Evolutionary conservation across 2,888 invertebrate genomes (phyloP).

Genomic region (Eristalinus aeneus): DNA sequence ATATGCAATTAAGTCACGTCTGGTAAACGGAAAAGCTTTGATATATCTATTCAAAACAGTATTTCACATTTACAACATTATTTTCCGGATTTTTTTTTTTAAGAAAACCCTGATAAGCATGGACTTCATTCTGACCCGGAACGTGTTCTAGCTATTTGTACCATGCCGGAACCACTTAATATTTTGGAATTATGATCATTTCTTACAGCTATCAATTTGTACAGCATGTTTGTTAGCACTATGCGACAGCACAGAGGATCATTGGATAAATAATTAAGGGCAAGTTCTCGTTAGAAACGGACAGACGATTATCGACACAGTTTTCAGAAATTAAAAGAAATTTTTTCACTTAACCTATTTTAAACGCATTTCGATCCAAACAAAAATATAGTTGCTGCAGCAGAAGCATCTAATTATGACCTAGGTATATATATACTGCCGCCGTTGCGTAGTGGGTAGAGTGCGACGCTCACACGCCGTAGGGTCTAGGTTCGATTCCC

Average conservation of each 20-base stretch:
- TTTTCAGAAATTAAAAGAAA: constrained; percentile 55
- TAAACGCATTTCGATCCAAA: constrained; percentile 67
- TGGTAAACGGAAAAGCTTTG: constrained; percentile 22
- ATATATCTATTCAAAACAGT: background rate
- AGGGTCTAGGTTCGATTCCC: no score
- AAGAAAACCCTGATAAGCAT: constrained; percentile 42
- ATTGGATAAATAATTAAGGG: constrained; percentile 55
- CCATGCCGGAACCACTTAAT: constrained; percentile 64
- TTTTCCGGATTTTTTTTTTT: constrained; percentile 61
- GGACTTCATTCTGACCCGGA: constrained; percentile 62
- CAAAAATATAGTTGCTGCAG: constrained; percentile 62
- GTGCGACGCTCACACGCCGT: no score
- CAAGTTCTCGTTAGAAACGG: constrained; percentile 50
- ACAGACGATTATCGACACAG: constrained; percentile 13
- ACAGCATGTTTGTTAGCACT: constrained; percentile 49
- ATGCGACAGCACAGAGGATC: constrained; percentile 54
- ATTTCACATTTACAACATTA: constrained; percentile 39
- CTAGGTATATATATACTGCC: constrained; percentile 61
- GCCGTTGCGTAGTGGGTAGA: no score
- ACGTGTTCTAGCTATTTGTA: constrained; percentile 40
- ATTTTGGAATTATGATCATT: constrained; percentile 66
- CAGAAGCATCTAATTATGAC: constrained; percentile 69
- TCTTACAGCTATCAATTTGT: constrained; percentile 64
- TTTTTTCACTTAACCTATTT: constrained; percentile 52
- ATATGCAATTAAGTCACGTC: constrained; percentile 21